Base-by-base conservation (phyloP, 2,113 vertebrate species). In the Nesoenas mayeri region DNA sequence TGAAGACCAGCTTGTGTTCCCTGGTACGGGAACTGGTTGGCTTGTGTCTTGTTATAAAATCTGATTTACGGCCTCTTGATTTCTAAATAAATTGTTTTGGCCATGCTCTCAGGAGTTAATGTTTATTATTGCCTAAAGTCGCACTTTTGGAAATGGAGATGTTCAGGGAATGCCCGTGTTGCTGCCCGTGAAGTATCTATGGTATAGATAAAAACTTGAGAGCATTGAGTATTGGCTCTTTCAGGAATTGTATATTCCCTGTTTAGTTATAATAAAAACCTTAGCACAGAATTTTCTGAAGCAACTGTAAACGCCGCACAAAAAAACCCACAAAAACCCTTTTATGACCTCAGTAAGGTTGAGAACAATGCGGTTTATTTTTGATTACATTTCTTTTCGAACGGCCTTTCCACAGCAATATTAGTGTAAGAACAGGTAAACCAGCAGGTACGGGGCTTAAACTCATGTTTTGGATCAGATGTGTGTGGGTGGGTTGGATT, bases 151-250 rank as follows among this genome's bases (percentile, higher is more conserved):
- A 38, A 36, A 25, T 48, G 2, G 32, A 50, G 65, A 11, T 42
- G 65, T 72, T 72, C 8, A 3, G 22, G 51, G 87, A 65, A 60
- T 34, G 6, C 17, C 29, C 11, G 0, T 10, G 61, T 9, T 34
- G 36, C 32, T 36, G 54, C 40, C 34, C 0, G 0, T 44, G 44
- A 32, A 17, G 4, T 11, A 32, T 28, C 24, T 7, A 0, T 28
- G 2, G 0, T 32, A 3, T 3, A 15, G 19, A 6, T 8, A 9
- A 25, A 32, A 56, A 10, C 9, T 20, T 38, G 4, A 57, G 51
- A 48, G 24, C 11, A 0, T 1, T 12, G n/a, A 7, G 5, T 48
- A n/a, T 31, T 1, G 0, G 7, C 57, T 60, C n/a, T 17, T 65
- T 48, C 44, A 14, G 44, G 38, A 48, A 9, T 25, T 14, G 6